Evolutionary conservation across 2,113 vertebrate genomes (phyloP).

Genomic region (Corythoichthys haematopterus): DNA sequence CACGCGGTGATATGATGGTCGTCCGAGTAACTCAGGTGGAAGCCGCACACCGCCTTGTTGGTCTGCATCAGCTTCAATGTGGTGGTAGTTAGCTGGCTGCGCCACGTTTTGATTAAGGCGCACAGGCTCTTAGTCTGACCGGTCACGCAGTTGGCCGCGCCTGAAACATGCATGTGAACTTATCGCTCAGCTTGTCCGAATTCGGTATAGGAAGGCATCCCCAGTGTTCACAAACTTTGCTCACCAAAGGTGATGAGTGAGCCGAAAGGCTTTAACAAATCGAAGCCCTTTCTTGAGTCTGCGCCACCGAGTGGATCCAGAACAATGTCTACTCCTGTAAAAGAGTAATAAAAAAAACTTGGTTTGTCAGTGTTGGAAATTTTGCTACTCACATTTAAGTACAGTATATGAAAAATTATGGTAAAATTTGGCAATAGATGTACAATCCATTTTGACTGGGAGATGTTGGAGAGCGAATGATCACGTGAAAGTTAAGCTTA

Average conservation of each 20-base stretch:
- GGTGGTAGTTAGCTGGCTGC: constrained; percentile 93
- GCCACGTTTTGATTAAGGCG: constrained; percentile 92
- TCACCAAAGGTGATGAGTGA: constrained; percentile 89
- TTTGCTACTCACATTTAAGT: no score
- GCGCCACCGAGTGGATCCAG: constrained; percentile 93
- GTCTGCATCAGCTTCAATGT: constrained; percentile 85
- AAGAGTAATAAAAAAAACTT: neutral
- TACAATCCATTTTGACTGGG: no score
- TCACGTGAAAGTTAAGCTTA: no score
- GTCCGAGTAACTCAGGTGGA: constrained; percentile 82
- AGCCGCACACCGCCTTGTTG: constrained; percentile 91
- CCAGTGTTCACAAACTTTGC: constrained; percentile 21
- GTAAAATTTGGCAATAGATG: no score
- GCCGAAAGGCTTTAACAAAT: constrained; percentile 93
- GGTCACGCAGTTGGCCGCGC: constrained; percentile 85
- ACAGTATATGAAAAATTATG: no score
- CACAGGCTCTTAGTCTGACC: constrained; percentile 91
- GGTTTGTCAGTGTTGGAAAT: no score
- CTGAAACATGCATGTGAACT: constrained; percentile 51
- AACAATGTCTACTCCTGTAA: constrained; percentile 87
- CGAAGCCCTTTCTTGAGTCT: constrained; percentile 89
- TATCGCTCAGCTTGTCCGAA: no score
- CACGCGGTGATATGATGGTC: constrained; percentile 75
- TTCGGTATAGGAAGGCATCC: no score
- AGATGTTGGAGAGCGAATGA: no score